Evolutionary conservation across 2,113 vertebrate species (phyloP), one percentile per base, ranked within the genome.

Genomic region (Alosa alosa): DNA sequence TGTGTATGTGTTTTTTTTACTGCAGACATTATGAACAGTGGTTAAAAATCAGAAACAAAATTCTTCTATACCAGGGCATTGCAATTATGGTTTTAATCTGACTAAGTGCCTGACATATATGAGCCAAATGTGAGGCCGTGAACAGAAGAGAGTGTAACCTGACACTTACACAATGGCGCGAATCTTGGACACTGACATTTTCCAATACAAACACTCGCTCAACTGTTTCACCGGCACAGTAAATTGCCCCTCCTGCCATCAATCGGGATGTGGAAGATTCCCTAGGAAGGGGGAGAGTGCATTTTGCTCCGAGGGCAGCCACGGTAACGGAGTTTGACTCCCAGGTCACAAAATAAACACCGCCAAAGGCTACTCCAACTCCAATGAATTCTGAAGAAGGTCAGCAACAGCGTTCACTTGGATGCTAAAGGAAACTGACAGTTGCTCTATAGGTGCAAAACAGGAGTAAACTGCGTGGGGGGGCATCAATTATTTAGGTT

Each of bases 321-420:
- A 78, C 4, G 31, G 72, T 78, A 78, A 78, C 15, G 31, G 3
- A 11, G 13, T 78, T 78, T 36, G 25, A 78, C 72, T 78, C 72
- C 3, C 31, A 15, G 72, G 31, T 41, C 15, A 15, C 72, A 18
- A 39, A 84, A 83, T 82, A 88, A 83, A 88, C 46, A 20, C 44
- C 60, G 87, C 83, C 86, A 81, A 52, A 87, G 47, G 81, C 89
- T 84, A 81, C 72, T 86, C 55, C 81, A 84, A 25, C 87, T 82
- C 68, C 41, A 44, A 50, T 86, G 86, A 45, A 60, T 83, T 86
- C n/a, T 89, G 85, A 89, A 36, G 31, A 78, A 90, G 86, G 86
- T 87, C 86, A 88, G 25, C 20, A 39, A 36, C 36, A 41, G 3
- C 45, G 31, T 75, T 83, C 49, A 36, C n/a, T 25, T 84, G 85